Conservation (phyloP, 2,888 invertebrate species). For the Acanthococcus lagerstroemiae region DNA sequence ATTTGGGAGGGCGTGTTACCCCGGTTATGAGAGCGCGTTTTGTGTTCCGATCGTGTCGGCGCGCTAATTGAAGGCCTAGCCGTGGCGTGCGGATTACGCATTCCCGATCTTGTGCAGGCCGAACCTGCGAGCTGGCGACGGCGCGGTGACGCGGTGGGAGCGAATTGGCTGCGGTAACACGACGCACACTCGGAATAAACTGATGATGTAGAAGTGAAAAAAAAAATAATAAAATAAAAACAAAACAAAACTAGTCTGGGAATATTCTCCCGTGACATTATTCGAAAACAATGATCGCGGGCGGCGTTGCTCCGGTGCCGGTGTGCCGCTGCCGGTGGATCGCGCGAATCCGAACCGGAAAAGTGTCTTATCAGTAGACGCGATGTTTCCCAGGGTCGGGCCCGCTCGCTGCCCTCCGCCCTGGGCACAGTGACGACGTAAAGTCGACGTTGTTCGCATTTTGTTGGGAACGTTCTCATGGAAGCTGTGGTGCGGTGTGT, state of each 20-base stretch:
- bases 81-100: no score
- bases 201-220: no score
- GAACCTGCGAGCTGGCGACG: no score
- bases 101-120: no score
- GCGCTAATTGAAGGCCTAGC: no score
- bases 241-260: no score
- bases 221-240: no score
- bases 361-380: not conserved
- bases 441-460: conserved; percentile 1
- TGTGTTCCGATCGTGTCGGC: no score
- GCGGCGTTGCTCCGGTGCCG: not conserved
- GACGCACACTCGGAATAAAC: not conserved
- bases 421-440: not conserved
- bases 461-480: conserved; percentile 21
- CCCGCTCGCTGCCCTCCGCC: not conserved
- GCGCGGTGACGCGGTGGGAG: not conserved
- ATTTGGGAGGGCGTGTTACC: no score
- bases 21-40: no score
- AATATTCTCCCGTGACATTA: not conserved
- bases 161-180: no score
- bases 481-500: not conserved
- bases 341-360: not conserved
- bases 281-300: not conserved
- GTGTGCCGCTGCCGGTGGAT: not conserved
- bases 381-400: not conserved